These are phyloP conservation scores for Cyprinodon diabolis DNA, from an alignment of 2,797 vertebrate species.

Conservation along the genomic window DNA sequence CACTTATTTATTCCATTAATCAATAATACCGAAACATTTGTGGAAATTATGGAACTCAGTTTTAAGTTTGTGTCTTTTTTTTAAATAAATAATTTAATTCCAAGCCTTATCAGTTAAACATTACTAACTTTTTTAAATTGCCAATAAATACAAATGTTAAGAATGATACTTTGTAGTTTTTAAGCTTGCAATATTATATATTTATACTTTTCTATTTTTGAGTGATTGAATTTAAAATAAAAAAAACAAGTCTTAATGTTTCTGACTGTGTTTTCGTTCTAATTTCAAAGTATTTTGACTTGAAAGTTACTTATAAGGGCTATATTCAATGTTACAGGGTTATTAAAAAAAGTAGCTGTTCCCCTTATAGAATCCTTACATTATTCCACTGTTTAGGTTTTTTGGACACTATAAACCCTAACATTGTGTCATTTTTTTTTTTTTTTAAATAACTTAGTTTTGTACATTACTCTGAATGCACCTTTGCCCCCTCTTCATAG, in stretches of 20 bases:
- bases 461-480: not conserved
- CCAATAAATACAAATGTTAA: conserved; percentile 3
- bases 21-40: not conserved
- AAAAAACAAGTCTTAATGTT: not conserved
- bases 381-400: too few species aligned
- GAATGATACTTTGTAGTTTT: not conserved
- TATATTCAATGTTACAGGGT: not conserved
- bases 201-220: not conserved
- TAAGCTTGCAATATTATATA: not conserved
- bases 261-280: not conserved
- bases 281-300: not conserved
- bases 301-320: not conserved
- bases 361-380: not conserved
- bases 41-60: not conserved
- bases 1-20: not conserved
- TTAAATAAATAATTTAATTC: not conserved
- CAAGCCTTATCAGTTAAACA: not conserved
- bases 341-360: not conserved
- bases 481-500: not conserved
- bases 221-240: not conserved
- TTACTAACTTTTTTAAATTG: not conserved
- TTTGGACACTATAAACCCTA: too few species aligned
- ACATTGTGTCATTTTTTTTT: too few species aligned
- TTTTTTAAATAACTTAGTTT: too few species aligned
- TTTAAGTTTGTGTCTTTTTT: not conserved